Conservation (phyloP, 2,113 vertebrate genomes). For the Alethe castanea region DNA sequence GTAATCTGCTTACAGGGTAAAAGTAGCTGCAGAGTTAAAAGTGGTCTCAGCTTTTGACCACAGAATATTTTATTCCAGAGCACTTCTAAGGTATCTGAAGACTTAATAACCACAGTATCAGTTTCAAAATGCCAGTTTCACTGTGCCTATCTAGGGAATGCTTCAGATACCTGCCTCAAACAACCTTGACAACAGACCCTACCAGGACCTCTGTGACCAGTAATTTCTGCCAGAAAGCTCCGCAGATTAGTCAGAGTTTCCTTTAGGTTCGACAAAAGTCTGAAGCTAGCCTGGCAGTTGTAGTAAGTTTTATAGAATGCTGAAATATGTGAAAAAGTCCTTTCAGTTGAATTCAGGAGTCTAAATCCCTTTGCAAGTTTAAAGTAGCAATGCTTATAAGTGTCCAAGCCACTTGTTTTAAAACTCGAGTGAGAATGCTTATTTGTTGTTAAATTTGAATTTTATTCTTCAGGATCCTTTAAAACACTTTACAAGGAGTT, state of each 20-base stretch:
- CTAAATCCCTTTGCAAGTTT: not conserved
- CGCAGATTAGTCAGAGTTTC: not conserved
- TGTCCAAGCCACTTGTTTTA: not conserved
- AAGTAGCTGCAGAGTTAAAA: conserved; percentile 18
- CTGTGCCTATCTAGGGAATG: not conserved
- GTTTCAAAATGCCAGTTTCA: conserved; percentile 22
- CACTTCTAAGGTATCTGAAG: not conserved
- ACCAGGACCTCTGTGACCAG: not conserved
- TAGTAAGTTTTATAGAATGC: not conserved
- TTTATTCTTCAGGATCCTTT: not conserved
- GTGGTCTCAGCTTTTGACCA: not conserved
- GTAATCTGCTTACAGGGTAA: not conserved
- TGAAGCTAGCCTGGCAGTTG: not conserved
- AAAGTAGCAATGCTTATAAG: not conserved
- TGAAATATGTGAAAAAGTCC: not conserved
- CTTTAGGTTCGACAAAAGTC: not conserved
- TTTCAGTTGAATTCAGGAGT: not conserved
- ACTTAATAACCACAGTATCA: not conserved
- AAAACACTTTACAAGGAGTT: not conserved
- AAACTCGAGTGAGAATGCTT: not conserved
- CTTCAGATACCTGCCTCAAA: conserved; percentile 20
- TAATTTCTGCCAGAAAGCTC: not conserved
- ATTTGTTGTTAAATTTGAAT: not conserved
- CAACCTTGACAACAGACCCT: not conserved
- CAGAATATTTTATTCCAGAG: not conserved